Evolutionary conservation across 2,113 vertebrate genomes (phyloP), one percentile per base, ranked within the genome.

Genomic region (Syrrhaptes paradoxus): DNA sequence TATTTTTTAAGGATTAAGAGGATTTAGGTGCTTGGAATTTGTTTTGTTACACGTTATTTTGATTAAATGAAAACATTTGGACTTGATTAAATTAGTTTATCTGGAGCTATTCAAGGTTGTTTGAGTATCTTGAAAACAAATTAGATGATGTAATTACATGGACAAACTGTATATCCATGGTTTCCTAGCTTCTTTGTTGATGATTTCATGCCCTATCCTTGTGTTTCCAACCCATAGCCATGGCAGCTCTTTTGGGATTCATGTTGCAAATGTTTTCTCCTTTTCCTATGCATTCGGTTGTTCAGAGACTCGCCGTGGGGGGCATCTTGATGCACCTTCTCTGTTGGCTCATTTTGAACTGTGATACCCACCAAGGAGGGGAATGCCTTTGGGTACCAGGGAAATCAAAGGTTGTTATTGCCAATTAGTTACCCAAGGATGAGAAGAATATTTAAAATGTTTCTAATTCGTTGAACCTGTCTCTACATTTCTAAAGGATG

Each of bases 41-140:
- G 95, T 96, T 95, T 97, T 96, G 94, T 95, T 98, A 79, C 95
- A 95, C 57, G 67, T 92, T 97, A 95, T 96, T 97, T 97, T 97
- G 86, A 96, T 98, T 97, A 97, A 97, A 96, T 92, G 67, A 96
- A 97, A 97, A 92, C 87, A 95, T 97, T 96, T 45, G 58, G 85
- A 83, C 71, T 96, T 89, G 52, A 88, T 90, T 93, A 86, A 93
- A 80, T 94, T 77, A 84, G 66, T 94, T 95, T 95, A 88, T 85
- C 54, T 92, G 73, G 73, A 89, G 66, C 72, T 72, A 29, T 75
- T 93, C 2, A 70, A 73, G 41, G 72, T 76, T 87, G 13, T 78
- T 67, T 83, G 25, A 59, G 45, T 90, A 78, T 84, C 57, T 79
- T 38, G 41, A 93, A 96, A 97, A 89, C 76, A 92, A 95, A 90